Evolutionary conservation across 2,888 invertebrate species (phyloP), one percentile per base, ranked within the genome.

Genomic region (Dolichopus griseipennis): DNA sequence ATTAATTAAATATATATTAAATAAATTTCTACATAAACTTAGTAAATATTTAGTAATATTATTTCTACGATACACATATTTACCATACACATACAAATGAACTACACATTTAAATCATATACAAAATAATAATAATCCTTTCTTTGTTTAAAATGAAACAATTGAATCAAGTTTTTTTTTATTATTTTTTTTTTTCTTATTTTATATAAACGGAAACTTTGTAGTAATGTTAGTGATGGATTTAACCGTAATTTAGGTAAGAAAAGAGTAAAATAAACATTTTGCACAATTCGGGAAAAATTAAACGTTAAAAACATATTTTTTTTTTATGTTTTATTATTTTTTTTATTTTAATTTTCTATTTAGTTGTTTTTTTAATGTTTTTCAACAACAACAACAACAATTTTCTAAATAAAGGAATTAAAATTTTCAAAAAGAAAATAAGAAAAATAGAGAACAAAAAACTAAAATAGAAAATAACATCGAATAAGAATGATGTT

Each of bases 141-240:
- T 6, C 4, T 52, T 52, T n/a, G 9, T n/a, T 52, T 52, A 52
- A n/a, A 52, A 2, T 18, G 18, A 52, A 52, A 18, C 52, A 52
- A 52, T 52, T 52, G 18, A 52, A 52, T 52, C 52, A 27, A 27
- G 2, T 52, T 52, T 12, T 52, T n/a, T 12, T 52, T 52, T n/a
- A n/a, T 37, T 37, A 1, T 37, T 8, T 37, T 37, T 8, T 37
- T 37, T 8, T 52, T 52, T 52, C 52, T 52, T 52, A 1, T 52
- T 52, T 27, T 52, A 7, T 41, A 52, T 52, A 52, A 52, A 52
- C 6, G n/a, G 18, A 52, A 52, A 52, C 52, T 52, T 52, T 52
- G 18, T 52, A 52, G 18, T 52, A 52, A 52, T 52, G 52, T 52
- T 52, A 52, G 52, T 52, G 52, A 52, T 52, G 52, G 52, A 52